Percentiles rank a stretch among this genome's conserved stretches.
Evolutionary conservation across 2,888 invertebrate species (phyloP).

Genomic region (Serrognathus titanus): DNA sequence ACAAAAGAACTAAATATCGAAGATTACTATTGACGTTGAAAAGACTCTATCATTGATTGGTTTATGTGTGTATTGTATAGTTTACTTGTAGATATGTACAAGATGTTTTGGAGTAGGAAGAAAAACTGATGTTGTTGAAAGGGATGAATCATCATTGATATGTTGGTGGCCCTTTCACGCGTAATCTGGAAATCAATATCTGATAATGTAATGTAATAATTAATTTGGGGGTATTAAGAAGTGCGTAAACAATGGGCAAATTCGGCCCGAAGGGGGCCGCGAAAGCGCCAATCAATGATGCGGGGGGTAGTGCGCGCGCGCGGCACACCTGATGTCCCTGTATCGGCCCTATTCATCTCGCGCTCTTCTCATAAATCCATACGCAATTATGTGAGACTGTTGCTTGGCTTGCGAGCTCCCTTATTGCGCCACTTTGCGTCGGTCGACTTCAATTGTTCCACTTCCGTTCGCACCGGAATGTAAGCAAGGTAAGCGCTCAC

Average conservation of each 20-base stretch:
- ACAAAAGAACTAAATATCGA: too few relatives aligned
- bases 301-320: conserved; percentile 38
- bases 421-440: not conserved
- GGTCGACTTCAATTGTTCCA: not conserved
- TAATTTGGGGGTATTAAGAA: not conserved
- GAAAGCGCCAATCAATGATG: conserved; percentile 44
- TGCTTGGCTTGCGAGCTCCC: conserved; percentile 7
- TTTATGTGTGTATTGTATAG: too few relatives aligned
- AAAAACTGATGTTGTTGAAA: too few relatives aligned
- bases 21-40: too few relatives aligned
- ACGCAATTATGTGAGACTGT: conserved; percentile 25
- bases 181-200: not conserved
- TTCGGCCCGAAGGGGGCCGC: conserved; percentile 31
- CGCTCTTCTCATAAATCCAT: conserved; percentile 26
- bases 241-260: conserved; percentile 32
- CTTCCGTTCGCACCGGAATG: not conserved
- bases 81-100: too few relatives aligned
- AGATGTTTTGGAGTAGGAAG: too few relatives aligned
- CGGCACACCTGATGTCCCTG: conserved; percentile 40
- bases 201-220: not conserved
- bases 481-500: not conserved
- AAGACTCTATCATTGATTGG: too few relatives aligned
- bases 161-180: too few relatives aligned
- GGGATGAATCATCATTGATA: too few relatives aligned
- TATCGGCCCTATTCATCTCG: conserved; percentile 30